These are phyloP conservation scores for Platyscapa corneri DNA, from an alignment of 1,140 invertebrate species.

Conservation along the genomic window DNA sequence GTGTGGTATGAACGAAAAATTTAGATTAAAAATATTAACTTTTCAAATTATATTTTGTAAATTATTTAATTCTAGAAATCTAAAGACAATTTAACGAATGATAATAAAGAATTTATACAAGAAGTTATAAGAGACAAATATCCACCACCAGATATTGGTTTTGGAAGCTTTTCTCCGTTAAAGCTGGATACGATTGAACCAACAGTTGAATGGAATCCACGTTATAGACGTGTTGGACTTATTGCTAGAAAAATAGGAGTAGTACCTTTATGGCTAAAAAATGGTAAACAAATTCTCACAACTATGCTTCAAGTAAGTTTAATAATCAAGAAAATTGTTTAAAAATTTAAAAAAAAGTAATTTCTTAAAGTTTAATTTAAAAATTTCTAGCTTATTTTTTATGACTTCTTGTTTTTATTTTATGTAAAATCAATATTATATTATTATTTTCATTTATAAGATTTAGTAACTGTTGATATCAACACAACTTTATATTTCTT, in stretches of 20 bases:
- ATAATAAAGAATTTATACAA: conserved; percentile 89
- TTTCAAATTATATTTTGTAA: conserved; percentile 34
- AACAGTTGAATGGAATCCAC: conserved; percentile 77
- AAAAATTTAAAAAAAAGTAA: neutral
- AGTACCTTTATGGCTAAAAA: conserved; percentile 93
- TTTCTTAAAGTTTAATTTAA: no score
- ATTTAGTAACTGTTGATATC: no score
- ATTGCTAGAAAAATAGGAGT: conserved; percentile 95
- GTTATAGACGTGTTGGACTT: conserved; percentile 84
- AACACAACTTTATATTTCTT: no score
- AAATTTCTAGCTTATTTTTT: no score
- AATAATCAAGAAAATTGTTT: neutral
- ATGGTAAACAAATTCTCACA: conserved; percentile 84
- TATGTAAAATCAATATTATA: no score
- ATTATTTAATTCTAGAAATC: conserved; percentile 71
- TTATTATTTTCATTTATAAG: no score
- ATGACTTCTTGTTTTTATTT: no score
- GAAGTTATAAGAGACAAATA: conserved; percentile 84
- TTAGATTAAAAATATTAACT: neutral
- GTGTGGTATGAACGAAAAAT: conserved; percentile 69
- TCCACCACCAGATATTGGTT: conserved; percentile 70
- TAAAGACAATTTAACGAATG: conserved; percentile 83
- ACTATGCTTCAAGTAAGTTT: conserved; percentile 88
- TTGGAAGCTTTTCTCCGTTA: conserved; percentile 70
- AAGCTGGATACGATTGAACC: conserved; percentile 77